Evolutionary conservation across 2,797 vertebrate genomes (phyloP).

Genomic region (Poeciliopsis paucimaculata): DNA sequence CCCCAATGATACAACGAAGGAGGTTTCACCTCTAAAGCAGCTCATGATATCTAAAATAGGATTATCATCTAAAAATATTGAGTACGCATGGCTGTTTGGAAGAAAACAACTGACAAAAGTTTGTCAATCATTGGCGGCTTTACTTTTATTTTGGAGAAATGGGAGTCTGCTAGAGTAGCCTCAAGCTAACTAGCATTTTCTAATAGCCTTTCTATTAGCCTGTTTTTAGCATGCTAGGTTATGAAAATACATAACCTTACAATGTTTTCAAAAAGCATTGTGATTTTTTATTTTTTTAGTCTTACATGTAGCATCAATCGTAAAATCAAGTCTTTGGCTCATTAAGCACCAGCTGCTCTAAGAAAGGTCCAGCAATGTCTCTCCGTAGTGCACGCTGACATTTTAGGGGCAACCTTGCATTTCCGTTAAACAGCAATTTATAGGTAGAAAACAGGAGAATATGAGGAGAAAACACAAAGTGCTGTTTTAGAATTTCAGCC

Average conservation of each 20-base stretch:
- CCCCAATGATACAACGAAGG: constrained; percentile 41
- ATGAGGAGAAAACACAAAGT: background rate
- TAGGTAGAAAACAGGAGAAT: background rate
- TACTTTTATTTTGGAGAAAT: background rate
- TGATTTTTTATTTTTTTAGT: too few relatives aligned
- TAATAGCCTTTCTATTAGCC: background rate
- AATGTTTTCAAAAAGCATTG: background rate
- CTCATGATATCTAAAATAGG: constrained; percentile 33
- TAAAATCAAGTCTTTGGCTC: background rate
- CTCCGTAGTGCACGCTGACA: too few relatives aligned
- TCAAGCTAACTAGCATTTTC: background rate
- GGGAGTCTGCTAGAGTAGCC: background rate
- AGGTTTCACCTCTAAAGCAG: constrained; percentile 50
- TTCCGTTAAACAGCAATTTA: background rate
- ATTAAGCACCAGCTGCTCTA: background rate
- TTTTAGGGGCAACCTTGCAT: too few relatives aligned
- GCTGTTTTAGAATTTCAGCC: too few relatives aligned
- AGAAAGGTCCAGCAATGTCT: background rate
- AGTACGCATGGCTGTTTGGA: background rate
- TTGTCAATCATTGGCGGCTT: constrained; percentile 32
- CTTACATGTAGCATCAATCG: background rate
- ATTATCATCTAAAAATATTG: constrained; percentile 49
- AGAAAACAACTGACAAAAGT: constrained; percentile 7
- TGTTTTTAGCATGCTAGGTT: background rate
- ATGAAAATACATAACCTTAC: background rate